A percentile compares a stretch with the other conserved stretches of the same genome.
Conservation (phyloP, 2,888 invertebrate species). For the Zaprionus obscuricornis region DNA sequence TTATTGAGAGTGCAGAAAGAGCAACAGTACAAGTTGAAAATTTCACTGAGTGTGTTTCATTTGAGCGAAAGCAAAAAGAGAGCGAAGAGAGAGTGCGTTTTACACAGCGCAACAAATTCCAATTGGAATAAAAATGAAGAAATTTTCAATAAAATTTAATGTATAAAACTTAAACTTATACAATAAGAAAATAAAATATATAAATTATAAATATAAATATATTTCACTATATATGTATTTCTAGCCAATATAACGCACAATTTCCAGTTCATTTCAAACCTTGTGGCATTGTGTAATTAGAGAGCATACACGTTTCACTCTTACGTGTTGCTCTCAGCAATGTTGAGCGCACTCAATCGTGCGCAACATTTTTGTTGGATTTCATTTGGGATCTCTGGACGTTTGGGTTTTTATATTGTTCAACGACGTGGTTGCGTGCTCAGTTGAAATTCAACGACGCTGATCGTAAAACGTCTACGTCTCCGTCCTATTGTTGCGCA, state of each 20-base stretch:
- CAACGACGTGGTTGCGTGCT: constrained; percentile 20
- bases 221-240: too few relatives aligned
- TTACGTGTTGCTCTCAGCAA: constrained; percentile 4
- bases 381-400: constrained; percentile 29
- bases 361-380: constrained; percentile 28
- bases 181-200: too few relatives aligned
- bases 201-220: too few relatives aligned
- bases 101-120: constrained; percentile 19
- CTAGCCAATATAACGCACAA: too few relatives aligned
- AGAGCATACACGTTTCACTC: constrained; percentile 35
- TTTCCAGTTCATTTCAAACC: too few relatives aligned
- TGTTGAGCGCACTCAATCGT: too few relatives aligned
- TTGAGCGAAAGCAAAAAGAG: constrained; percentile 11
- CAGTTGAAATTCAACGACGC: constrained; percentile 56
- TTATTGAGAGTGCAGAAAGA: too few relatives aligned
- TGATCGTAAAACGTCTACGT: constrained; percentile 49
- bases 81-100: background rate
- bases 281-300: constrained; percentile 52
- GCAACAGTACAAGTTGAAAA: too few relatives aligned
- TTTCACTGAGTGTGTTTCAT: constrained; percentile 1
- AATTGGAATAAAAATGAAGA: background rate
- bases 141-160: background rate
- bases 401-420: constrained; percentile 21
- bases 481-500: constrained; percentile 17
- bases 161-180: too few relatives aligned